phyloP scores from a whole-genome alignment of 2,888 invertebrate species.

The Anagyrus pseudococci region DNA sequence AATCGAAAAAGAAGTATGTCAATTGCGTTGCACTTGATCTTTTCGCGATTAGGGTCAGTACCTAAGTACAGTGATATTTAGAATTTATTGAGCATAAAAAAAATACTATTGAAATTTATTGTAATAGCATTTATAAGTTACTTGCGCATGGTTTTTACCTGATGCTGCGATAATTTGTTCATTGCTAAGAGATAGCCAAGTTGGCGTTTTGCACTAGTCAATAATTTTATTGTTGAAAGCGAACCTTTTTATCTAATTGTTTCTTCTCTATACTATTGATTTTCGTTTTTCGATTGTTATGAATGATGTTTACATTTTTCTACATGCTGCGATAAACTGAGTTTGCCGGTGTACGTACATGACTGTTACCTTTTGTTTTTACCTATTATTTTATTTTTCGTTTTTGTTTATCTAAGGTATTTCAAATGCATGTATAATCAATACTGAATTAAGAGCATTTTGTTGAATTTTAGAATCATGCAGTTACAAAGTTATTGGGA shows the following conservation, averaged over 20 bases:
- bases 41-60: conserved; percentile 31
- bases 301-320: conserved; percentile 18
- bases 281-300: conserved; percentile 33
- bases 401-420: conserved; percentile 32
- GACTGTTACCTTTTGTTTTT: too few species aligned
- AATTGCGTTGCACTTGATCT: conserved; percentile 38
- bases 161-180: conserved; percentile 28
- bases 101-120: conserved; percentile 32
- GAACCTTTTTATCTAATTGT: conserved; percentile 26
- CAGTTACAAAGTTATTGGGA: too few species aligned
- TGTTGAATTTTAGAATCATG: too few species aligned
- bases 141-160: conserved; percentile 25
- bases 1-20: conserved; percentile 35
- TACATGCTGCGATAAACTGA: conserved; percentile 31
- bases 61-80: conserved; percentile 38
- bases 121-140: conserved; percentile 29
- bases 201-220: conserved; percentile 36
- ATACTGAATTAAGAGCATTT: not conserved
- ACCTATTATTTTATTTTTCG: too few species aligned
- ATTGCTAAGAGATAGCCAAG: conserved; percentile 11
- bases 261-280: conserved; percentile 15
- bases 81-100: conserved; percentile 31
- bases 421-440: conserved; percentile 12
- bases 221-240: conserved; percentile 37
- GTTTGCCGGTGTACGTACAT: conserved; percentile 25